A percentile compares a stretch with the other conserved stretches of the same genome.
Evolutionary conservation across 2,113 vertebrate genomes (phyloP).

Genomic region (Limanda limanda): DNA sequence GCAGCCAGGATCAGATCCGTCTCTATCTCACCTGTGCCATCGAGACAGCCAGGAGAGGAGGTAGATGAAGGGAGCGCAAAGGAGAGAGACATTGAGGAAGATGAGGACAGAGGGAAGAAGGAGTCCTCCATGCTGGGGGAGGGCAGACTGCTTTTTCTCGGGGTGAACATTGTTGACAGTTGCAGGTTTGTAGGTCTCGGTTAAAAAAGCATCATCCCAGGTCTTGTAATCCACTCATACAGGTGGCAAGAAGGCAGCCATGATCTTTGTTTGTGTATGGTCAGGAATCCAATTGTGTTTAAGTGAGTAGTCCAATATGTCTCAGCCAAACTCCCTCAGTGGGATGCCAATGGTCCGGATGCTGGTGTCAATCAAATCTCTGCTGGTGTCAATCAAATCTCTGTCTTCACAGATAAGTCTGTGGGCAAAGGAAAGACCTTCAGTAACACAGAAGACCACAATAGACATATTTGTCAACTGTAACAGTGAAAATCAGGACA

Average conservation of each 20-base stretch:
- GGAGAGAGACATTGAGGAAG: slow-evolving; percentile 71
- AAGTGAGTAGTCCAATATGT: slow-evolving; percentile 15
- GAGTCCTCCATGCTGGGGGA: slow-evolving; percentile 83
- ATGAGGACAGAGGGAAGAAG: slow-evolving; percentile 82
- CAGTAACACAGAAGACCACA: slow-evolving; percentile 11
- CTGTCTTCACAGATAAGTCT: slow-evolving; percentile 19
- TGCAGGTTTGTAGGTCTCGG: slow-evolving; percentile 20
- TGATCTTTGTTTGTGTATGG: neutral
- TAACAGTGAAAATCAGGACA: slow-evolving; percentile 1
- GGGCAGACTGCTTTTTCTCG: slow-evolving; percentile 74
- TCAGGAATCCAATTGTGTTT: neutral
- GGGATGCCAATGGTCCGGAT: neutral
- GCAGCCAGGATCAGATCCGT: slow-evolving; percentile 84
- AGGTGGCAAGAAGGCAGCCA: neutral
- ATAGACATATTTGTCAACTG: neutral
- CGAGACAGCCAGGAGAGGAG: slow-evolving; percentile 44
- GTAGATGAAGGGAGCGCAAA: slow-evolving; percentile 53
- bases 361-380: slow-evolving; percentile 1
- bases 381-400: neutral
- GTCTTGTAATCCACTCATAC: slow-evolving; percentile 15
- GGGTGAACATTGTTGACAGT: slow-evolving; percentile 69
- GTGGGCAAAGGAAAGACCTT: slow-evolving; percentile 18
- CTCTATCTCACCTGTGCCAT: slow-evolving; percentile 72
- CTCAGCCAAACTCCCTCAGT: slow-evolving; percentile 1
- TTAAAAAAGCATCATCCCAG: slow-evolving; percentile 16